Conservation (phyloP, 2,797 vertebrate genomes). For the Pitangus sulphuratus region DNA sequence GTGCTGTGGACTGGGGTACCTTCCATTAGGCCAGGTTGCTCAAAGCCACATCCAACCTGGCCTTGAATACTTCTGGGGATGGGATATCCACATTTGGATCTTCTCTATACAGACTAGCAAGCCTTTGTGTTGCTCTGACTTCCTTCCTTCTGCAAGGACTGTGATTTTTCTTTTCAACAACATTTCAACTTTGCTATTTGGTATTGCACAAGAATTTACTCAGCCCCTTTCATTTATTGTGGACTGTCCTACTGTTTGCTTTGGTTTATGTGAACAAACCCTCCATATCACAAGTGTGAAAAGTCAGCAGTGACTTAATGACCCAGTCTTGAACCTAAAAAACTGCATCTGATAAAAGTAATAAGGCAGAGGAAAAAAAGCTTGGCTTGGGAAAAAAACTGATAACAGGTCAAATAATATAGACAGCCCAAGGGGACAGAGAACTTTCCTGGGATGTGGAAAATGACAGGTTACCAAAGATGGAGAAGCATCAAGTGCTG, state of each 20-base stretch:
- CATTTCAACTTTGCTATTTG: neutral
- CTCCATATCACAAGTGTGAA: neutral
- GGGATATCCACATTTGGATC: neutral
- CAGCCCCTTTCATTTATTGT: neutral
- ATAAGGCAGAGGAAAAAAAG: neutral
- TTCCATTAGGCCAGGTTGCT: neutral
- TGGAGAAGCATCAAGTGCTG: rapidly evolving
- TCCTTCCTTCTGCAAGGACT: neutral
- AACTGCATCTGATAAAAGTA: neutral
- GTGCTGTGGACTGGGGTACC: neutral
- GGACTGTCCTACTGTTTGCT: neutral
- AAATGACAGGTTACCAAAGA: neutral
- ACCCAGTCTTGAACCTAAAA: neutral
- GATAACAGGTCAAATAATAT: neutral
- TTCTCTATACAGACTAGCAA: neutral
- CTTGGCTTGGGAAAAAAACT: neutral
- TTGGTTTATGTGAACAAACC: neutral
- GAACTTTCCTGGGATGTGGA: neutral
- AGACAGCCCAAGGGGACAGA: neutral
- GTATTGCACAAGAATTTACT: neutral
- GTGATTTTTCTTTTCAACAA: neutral
- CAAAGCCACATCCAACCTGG: neutral
- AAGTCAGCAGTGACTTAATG: neutral
- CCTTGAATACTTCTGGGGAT: neutral
- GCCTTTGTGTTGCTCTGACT: neutral